Base-by-base conservation (phyloP, 1,140 invertebrate genomes). In the Drepana arcuata region DNA sequence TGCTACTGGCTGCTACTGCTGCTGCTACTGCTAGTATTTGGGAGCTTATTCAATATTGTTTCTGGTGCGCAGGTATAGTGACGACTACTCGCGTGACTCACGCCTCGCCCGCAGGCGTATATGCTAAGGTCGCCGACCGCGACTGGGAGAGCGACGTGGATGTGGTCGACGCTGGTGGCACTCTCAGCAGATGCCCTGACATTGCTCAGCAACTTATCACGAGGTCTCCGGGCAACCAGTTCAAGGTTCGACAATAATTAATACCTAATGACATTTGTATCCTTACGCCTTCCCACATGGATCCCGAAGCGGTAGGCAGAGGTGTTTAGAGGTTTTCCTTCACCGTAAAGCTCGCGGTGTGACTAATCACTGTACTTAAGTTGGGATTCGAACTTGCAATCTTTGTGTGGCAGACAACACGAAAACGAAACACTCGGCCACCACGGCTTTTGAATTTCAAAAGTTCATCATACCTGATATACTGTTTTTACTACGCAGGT, bases 1-100 rank as follows among this genome's bases (percentile, higher is more conserved):
- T 31, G 29, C 6, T 9, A 9, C 18, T 9, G 18, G 61, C 15
- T 9, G 11, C 7, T 6, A 13, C 9, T 40, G 11, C 3, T 7
- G n/a, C n/a, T n/a, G n/a, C n/a, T n/a, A n/a, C n/a, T n/a, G n/a
- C n/a, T n/a, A n/a, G n/a, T n/a, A n/a, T n/a, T n/a, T n/a, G n/a
- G n/a, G n/a, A n/a, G n/a, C n/a, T n/a, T n/a, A n/a, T n/a, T n/a
- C n/a, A n/a, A n/a, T n/a, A n/a, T n/a, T n/a, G n/a, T n/a, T n/a
- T n/a, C n/a, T n/a, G n/a, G 24, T 29, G 7, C 26, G 11, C 87
- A 56, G 92, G 92, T 49, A 63, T 93, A 4, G 91, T 94, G 10
- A 94, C 93, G 1, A 93, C 90, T 2, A 92, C 92, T 0, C 84
- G 92, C 14, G 84, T 94, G 1, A 94, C 92, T 0, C 92, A 94